phyloP scores from a whole-genome alignment of 2,797 vertebrate genomes.

The Muraenolepis orangiensis region DNA sequence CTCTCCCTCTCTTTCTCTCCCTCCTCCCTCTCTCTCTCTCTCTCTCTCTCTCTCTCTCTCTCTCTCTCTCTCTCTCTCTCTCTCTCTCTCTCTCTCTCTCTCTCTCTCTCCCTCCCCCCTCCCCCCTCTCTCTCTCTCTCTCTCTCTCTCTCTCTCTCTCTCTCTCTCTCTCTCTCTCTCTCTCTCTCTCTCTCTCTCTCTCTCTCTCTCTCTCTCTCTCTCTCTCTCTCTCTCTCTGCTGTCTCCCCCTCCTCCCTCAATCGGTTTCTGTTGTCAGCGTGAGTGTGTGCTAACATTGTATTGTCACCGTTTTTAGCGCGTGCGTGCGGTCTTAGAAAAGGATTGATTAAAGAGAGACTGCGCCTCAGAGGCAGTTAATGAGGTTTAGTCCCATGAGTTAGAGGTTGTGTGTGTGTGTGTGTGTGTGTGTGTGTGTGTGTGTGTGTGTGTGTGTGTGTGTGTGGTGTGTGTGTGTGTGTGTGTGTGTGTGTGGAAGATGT shows the following conservation, averaged over 20 bases:
- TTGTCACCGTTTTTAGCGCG: slow-evolving; percentile 73
- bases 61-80: slow-evolving; percentile 3
- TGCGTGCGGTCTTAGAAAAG: slow-evolving; percentile 73
- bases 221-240: background rate
- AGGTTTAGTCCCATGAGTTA: slow-evolving; percentile 79
- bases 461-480: slow-evolving; percentile 2
- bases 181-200: slow-evolving; percentile 12
- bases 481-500: slow-evolving; percentile 50
- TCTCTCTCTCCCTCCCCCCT: background rate
- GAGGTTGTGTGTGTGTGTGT: slow-evolving; percentile 38
- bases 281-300: slow-evolving; percentile 53
- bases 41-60: slow-evolving; percentile 7
- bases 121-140: slow-evolving; percentile 51
- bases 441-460: slow-evolving; percentile 4
- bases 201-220: no score
- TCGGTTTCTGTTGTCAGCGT: slow-evolving; percentile 28
- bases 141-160: slow-evolving; percentile 8
- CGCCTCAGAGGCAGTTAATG: slow-evolving; percentile 82
- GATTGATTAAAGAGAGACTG: slow-evolving; percentile 82
- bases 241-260: no score
- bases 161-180: slow-evolving; percentile 5
- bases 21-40: slow-evolving; percentile 30
- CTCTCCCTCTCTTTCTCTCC: slow-evolving; percentile 74
- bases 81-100: no score
- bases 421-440: slow-evolving; percentile 9